Evolutionary conservation across 2,888 invertebrate genomes (phyloP).

Genomic region (Cremastinae sp.): DNA sequence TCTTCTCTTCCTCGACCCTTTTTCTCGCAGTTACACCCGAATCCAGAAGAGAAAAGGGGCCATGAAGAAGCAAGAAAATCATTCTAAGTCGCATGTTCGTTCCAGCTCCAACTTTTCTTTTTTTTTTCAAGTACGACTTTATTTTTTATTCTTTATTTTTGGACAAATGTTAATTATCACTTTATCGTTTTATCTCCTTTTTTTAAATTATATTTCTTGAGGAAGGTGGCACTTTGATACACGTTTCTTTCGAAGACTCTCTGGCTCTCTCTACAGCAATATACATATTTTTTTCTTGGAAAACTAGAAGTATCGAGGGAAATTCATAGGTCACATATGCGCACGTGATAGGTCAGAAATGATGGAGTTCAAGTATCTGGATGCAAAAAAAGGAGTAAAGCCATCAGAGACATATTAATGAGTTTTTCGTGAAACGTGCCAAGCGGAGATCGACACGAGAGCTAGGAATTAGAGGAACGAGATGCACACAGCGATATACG

Average conservation of each 20-base stretch:
- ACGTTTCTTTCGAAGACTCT: slow-evolving; percentile 10
- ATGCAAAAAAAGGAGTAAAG: slow-evolving; percentile 50
- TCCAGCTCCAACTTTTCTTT: slow-evolving; percentile 10
- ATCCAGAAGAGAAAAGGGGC: slow-evolving; percentile 28
- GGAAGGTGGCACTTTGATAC: neutral
- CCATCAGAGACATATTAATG: slow-evolving; percentile 78
- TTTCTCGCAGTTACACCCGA: slow-evolving; percentile 15
- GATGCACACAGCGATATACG: slow-evolving; percentile 35
- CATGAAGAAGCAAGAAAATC: slow-evolving; percentile 23
- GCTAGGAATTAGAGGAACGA: slow-evolving; percentile 72
- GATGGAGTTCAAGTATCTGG: no score
- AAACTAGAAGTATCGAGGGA: no score
- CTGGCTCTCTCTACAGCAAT: slow-evolving; percentile 7
- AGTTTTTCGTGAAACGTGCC: slow-evolving; percentile 78
- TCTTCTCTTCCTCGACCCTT: neutral
- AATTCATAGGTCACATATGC: no score
- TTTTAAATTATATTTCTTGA: neutral
- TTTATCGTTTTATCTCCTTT: neutral
- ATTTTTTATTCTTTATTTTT: slow-evolving; percentile 36
- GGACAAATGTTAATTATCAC: slow-evolving; percentile 4
- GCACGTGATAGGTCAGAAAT: no score
- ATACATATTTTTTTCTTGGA: no score
- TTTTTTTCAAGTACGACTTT: slow-evolving; percentile 19
- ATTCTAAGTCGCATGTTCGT: slow-evolving; percentile 27
- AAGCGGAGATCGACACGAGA: slow-evolving; percentile 74